Evolutionary conservation across 2,797 vertebrate genomes (phyloP).

Genomic region (Melanotaenia maccullochi): DNA sequence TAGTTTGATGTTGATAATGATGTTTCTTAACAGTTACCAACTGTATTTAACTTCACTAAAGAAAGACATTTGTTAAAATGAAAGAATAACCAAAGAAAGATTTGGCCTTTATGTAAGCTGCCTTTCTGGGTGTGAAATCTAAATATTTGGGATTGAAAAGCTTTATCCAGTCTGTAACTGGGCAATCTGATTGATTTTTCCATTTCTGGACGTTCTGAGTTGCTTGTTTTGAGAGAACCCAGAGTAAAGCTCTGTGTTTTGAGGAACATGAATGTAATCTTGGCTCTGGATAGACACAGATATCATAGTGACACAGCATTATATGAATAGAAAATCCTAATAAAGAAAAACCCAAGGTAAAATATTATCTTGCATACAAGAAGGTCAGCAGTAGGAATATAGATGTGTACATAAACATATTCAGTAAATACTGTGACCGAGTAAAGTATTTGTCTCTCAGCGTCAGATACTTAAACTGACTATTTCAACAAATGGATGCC

Average conservation of each 20-base stretch:
- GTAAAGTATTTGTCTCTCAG: slow-evolving; percentile 10
- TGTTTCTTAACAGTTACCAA: not conserved
- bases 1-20: not conserved
- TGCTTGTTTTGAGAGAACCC: no score
- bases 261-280: not conserved
- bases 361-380: not conserved
- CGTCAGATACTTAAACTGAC: slow-evolving; percentile 16
- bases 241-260: no score
- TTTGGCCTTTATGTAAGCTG: no score
- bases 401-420: not conserved
- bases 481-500: slow-evolving; percentile 5
- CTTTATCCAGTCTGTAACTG: no score
- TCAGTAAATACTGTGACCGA: slow-evolving; percentile 11
- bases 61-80: no score
- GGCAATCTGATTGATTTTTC: no score
- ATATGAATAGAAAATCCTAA: not conserved
- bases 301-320: not conserved
- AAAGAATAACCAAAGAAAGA: no score
- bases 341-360: not conserved
- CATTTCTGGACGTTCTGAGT: no score
- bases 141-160: no score
- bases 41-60: no score
- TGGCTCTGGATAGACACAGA: not conserved
- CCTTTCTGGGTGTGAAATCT: no score
- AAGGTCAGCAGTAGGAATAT: not conserved